Percentiles rank a stretch among this genome's conserved stretches.
Conservation (phyloP, 1,140 invertebrate species). For the Metaphire vulgaris region DNA sequence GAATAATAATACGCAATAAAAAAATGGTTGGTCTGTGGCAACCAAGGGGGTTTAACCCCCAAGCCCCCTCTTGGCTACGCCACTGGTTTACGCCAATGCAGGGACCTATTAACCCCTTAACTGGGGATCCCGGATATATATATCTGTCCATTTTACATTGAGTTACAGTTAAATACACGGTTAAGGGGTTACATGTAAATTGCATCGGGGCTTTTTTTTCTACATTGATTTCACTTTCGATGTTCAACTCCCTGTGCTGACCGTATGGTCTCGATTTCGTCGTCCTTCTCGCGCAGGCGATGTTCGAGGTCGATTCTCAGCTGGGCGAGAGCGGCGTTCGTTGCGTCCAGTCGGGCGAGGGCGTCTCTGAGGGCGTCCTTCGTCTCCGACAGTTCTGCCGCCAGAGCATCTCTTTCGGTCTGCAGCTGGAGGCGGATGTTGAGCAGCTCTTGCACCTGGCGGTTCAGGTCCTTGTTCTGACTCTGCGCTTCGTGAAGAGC, state of each 20-base stretch:
- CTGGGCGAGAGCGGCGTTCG: constrained; percentile 43
- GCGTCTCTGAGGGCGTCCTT: constrained; percentile 49
- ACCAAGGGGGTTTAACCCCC: too few species aligned
- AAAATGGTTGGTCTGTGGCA: too few species aligned
- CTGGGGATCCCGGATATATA: not conserved
- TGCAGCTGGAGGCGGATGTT: constrained; percentile 42
- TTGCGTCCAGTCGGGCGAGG: constrained; percentile 47
- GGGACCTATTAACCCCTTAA: not conserved
- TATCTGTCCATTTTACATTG: not conserved
- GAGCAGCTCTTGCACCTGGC: constrained; percentile 45
- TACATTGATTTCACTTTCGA: not conserved
- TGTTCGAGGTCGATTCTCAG: constrained; percentile 49
- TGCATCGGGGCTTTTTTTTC: not conserved
- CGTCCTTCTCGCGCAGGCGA: constrained; percentile 51
- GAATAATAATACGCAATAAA: too few species aligned
- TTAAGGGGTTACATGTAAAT: not conserved
- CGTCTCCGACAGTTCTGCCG: constrained; percentile 46
- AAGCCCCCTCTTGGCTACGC: too few species aligned
- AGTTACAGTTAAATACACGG: not conserved
- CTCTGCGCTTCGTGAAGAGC: constrained; percentile 47
- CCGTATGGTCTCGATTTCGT: constrained; percentile 46
- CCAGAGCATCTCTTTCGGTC: constrained; percentile 48
- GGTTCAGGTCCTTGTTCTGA: constrained; percentile 48
- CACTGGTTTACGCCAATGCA: too few species aligned
- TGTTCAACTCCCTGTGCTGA: constrained; percentile 7